phyloP scores from a whole-genome alignment of 2,113 vertebrate species.

The Eudyptes chrysolophus region DNA sequence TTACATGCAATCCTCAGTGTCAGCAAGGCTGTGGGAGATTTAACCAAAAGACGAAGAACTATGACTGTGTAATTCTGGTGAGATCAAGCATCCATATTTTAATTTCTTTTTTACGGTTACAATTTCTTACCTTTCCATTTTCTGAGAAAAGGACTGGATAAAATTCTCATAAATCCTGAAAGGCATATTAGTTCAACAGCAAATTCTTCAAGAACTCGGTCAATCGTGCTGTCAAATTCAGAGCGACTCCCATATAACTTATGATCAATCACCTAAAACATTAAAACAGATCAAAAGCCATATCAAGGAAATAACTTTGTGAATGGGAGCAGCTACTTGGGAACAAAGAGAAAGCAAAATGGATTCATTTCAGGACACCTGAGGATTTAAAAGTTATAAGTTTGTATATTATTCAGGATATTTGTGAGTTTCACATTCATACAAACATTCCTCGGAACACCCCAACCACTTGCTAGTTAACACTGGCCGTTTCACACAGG shows the following conservation, averaged over 20 bases:
- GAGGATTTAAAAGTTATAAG: neutral
- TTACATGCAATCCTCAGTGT: neutral
- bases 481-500: neutral
- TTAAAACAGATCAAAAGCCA: neutral
- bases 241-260: constrained; percentile 85
- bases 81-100: neutral
- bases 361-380: neutral
- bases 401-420: neutral
- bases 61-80: neutral
- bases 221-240: constrained; percentile 86
- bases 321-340: neutral
- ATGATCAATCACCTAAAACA: constrained; percentile 84
- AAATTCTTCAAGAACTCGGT: constrained; percentile 84
- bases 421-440: neutral
- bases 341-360: neutral
- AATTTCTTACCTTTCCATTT: constrained; percentile 84
- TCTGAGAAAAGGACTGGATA: constrained; percentile 82
- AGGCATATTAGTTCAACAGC: constrained; percentile 85
- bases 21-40: neutral
- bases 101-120: neutral
- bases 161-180: constrained; percentile 87
- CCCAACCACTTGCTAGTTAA: neutral
- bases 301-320: neutral
- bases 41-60: neutral
- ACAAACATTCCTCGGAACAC: neutral